A percentile compares a stretch with the other conserved stretches of the same genome.
phyloP scores from a whole-genome alignment of 2,113 vertebrate genomes.

The Podarcis cretensis region DNA sequence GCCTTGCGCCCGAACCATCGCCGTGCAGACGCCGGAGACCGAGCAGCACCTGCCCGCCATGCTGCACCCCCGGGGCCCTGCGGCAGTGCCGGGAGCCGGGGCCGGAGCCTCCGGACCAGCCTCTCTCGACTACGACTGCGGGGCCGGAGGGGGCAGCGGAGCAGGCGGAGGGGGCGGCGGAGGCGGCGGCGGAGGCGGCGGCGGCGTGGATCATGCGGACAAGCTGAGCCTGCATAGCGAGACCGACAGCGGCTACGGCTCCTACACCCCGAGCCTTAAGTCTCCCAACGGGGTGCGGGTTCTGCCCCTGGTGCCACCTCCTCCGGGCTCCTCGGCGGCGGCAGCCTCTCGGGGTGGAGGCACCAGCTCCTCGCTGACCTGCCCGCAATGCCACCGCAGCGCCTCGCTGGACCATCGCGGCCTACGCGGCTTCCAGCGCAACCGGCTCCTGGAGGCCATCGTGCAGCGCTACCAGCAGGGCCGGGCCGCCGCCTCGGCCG shows the following conservation, averaged over 20 bases:
- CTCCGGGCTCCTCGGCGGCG: constrained; percentile 60
- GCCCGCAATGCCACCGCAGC: constrained; percentile 95
- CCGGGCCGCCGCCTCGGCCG: constrained; percentile 47
- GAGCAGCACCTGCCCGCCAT: constrained; percentile 83
- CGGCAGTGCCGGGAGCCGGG: constrained; percentile 1
- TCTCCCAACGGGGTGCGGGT: constrained; percentile 93
- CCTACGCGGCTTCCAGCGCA: constrained; percentile 91
- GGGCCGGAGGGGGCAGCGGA: constrained; percentile 32
- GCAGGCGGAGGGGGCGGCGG: neutral
- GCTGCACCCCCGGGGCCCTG: constrained; percentile 77
- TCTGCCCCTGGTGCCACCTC: constrained; percentile 81
- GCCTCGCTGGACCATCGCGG: constrained; percentile 93
- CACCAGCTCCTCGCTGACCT: constrained; percentile 81
- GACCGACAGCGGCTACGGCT: constrained; percentile 97
- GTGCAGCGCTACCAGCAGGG: constrained; percentile 88
- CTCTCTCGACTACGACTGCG: constrained; percentile 44
- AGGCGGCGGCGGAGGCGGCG: neutral
- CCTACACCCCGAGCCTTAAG: constrained; percentile 93
- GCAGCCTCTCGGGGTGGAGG: constrained; percentile 27
- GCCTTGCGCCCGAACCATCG: constrained; percentile 94
- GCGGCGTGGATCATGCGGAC: constrained; percentile 79
- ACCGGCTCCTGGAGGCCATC: constrained; percentile 93
- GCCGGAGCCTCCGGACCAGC: constrained; percentile 19
- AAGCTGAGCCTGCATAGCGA: constrained; percentile 96
- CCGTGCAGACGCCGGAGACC: constrained; percentile 91